These are phyloP conservation scores for Enoplosus armatus DNA, from an alignment of 2,797 vertebrate genomes.

Conservation along the genomic window DNA sequence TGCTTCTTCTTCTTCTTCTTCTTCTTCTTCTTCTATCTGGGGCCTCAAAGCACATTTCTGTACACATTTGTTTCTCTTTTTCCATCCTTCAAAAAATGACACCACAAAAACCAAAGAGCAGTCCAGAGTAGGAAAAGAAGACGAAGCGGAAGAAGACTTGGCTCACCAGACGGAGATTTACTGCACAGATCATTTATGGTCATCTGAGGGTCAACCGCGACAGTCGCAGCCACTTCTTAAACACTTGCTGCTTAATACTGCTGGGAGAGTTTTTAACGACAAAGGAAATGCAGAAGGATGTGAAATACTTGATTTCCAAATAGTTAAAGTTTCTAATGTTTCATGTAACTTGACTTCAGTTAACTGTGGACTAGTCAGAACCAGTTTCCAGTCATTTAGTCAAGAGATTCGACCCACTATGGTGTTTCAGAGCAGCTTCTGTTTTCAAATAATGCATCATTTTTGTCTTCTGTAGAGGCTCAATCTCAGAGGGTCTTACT, in stretches of 20 bases:
- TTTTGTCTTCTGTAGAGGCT: neutral
- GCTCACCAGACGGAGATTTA: neutral
- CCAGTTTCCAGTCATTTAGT: neutral
- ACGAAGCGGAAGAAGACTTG: neutral
- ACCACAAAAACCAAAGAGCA: neutral
- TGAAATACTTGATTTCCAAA: neutral
- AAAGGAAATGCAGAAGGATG: neutral
- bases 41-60: neutral
- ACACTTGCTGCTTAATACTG: neutral
- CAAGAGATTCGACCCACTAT: no score
- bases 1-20: no score
- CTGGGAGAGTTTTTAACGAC: neutral
- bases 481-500: neutral
- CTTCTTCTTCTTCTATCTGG: no score
- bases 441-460: neutral
- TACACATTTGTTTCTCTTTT: neutral
- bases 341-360: neutral
- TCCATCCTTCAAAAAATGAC: neutral
- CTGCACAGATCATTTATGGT: neutral
- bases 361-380: neutral
- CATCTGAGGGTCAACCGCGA: neutral
- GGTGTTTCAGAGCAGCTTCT: neutral
- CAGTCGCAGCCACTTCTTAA: neutral
- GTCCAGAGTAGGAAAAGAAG: neutral
- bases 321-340: no score